These are phyloP conservation scores for Connochaetes taurinus DNA, from an alignment of 2,113 vertebrate genomes.

Conservation along the genomic window DNA sequence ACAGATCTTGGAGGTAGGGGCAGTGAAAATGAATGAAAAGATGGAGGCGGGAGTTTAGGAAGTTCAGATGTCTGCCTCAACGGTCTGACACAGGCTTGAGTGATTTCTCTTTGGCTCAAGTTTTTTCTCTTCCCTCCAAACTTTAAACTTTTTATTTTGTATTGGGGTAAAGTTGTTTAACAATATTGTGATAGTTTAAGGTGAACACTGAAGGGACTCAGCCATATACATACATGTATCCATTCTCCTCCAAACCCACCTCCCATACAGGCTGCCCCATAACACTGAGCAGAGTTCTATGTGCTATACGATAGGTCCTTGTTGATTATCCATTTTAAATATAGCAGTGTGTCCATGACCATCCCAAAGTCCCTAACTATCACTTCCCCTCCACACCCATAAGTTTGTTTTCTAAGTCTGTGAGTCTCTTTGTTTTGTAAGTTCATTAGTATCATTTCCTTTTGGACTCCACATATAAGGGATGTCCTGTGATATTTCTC, in stretches of 20 bases:
- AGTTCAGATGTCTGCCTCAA: not conserved
- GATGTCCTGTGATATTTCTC: not conserved
- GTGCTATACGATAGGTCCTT: not conserved
- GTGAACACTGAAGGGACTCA: not conserved
- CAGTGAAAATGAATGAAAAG: not conserved
- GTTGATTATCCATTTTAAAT: not conserved
- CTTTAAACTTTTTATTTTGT: not conserved
- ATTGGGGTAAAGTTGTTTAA: not conserved
- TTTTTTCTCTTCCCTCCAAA: not conserved
- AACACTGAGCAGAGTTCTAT: not conserved
- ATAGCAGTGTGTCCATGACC: not conserved
- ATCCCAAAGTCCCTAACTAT: not conserved
- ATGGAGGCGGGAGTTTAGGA: no score
- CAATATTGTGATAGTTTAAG: not conserved
- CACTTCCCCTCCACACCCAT: not conserved
- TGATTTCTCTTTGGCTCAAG: not conserved
- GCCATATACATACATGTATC: not conserved
- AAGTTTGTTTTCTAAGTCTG: not conserved
- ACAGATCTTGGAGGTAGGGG: not conserved
- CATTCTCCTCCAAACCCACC: not conserved
- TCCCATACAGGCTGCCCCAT: not conserved
- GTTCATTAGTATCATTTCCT: not conserved
- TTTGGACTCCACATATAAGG: not conserved
- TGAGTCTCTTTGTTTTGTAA: not conserved
- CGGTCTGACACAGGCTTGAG: not conserved